Base-by-base conservation (phyloP, 2,797 vertebrate species). In the Enoplosus armatus region DNA sequence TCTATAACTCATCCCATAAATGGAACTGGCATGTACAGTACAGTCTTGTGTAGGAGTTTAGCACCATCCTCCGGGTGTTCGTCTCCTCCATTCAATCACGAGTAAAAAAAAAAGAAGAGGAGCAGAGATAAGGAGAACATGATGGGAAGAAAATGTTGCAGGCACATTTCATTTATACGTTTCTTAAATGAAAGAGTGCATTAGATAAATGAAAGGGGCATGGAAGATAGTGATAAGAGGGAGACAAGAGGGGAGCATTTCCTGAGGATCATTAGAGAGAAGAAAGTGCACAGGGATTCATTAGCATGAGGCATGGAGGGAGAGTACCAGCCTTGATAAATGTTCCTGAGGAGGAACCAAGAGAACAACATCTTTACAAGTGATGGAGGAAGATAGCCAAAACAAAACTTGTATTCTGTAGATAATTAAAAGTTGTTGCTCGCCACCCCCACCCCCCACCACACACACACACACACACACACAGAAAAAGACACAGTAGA, bases 1-100 rank as follows among this genome's bases (percentile, higher is more conserved):
- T 92, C 83, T 78, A 91, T 92, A 89, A 80, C 68, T 88, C 83
- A 85, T 90, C 78, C 75, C 74, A 73, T 86, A 87, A 91, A 91
- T 91, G 84, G 86, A 92, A 75, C 45, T 72, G 85, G 73, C 85
- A 58, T 77, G 75, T 82, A 80, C 79, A 86, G 63, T 75, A 43
- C 54, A 60, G 81, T 74, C 51, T 63, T n/a, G 67, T 78, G 83
- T 79, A 56, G 71, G 83, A 90, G 75, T 87, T 86, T 68, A 72
- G 75, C 80, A 71, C 59, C 65, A 29, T 80, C 84, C 91, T 87
- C 35, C 5, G 71, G 87, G 79, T 72, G 75, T 68, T 84, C 5
- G 6, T 72, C 74, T 90, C 85, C 72, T 89, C 81, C 84, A 70
- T 84, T 92, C 82, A 87, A 90, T 90, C 79, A 83, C 79, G 70